Evolutionary conservation across 2,797 vertebrate genomes (phyloP).

Genomic region (Mastacembelus armatus): DNA sequence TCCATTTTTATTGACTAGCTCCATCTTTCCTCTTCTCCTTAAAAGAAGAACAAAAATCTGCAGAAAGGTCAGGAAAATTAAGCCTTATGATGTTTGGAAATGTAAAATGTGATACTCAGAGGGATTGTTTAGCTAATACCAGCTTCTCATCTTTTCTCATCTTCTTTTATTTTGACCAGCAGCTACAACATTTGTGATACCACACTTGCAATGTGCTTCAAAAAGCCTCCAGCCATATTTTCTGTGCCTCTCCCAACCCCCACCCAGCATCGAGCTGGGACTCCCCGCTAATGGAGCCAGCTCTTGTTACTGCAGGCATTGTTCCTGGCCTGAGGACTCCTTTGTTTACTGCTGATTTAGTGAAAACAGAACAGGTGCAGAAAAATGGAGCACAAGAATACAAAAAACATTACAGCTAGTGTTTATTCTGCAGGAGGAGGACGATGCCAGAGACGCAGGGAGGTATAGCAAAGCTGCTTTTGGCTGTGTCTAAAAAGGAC

Average conservation of each 20-base stretch:
- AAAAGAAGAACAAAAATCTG: constrained; percentile 8
- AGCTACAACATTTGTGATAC: background rate
- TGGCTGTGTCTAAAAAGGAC: background rate
- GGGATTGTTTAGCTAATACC: background rate
- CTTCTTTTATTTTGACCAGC: constrained; percentile 7
- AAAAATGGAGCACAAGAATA: constrained; percentile 24
- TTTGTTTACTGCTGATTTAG: constrained; percentile 58
- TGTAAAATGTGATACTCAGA: background rate
- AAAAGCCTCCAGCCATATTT: constrained; percentile 34
- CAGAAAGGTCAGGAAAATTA: constrained; percentile 39
- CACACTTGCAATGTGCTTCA: constrained; percentile 17
- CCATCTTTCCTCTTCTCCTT: constrained; percentile 4
- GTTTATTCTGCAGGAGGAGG: background rate
- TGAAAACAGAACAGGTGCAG: constrained; percentile 49
- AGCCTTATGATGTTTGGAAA: constrained; percentile 14
- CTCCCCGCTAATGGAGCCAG: constrained; percentile 43
- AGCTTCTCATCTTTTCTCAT: background rate
- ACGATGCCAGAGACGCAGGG: background rate
- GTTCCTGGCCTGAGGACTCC: constrained; percentile 35
- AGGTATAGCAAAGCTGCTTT: background rate
- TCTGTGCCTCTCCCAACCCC: constrained; percentile 43
- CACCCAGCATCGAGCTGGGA: constrained; percentile 42
- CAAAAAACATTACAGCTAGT: background rate
- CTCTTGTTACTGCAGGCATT: constrained; percentile 54
- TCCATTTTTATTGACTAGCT: constrained; percentile 19